phyloP scores from a whole-genome alignment of 2,113 vertebrate species.

The Gasterosteus nipponicus region DNA sequence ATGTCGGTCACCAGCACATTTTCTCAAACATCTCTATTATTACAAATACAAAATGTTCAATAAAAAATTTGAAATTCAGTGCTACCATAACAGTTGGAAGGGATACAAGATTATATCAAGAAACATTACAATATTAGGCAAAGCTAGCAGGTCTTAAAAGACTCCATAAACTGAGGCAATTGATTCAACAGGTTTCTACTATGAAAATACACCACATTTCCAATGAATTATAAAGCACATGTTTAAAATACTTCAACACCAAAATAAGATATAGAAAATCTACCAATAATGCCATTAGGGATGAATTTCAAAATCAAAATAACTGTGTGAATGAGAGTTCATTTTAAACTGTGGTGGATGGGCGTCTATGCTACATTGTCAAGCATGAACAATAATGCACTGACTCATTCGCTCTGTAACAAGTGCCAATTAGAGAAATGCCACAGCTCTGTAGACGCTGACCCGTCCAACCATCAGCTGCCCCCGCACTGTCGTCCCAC shows the following conservation, averaged over 20 bases:
- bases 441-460: conserved; percentile 41
- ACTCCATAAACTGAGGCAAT: conserved; percentile 65
- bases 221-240: conserved; percentile 67
- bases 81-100: conserved; percentile 70
- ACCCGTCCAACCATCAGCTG: conserved; percentile 42
- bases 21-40: conserved; percentile 76
- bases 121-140: conserved; percentile 70
- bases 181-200: conserved; percentile 64
- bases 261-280: conserved; percentile 45
- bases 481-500: conserved; percentile 15
- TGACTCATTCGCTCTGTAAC: conserved; percentile 40
- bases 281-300: conserved; percentile 35
- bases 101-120: conserved; percentile 73
- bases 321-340: conserved; percentile 47
- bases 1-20: conserved; percentile 69
- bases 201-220: conserved; percentile 70
- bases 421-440: conserved; percentile 75
- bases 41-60: conserved; percentile 84
- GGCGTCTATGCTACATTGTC: conserved; percentile 24
- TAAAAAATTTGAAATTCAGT: conserved; percentile 82
- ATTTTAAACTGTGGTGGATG: conserved; percentile 45
- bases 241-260: conserved; percentile 61
- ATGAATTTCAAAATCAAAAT: conserved; percentile 37
- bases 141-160: conserved; percentile 63
- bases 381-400: conserved; percentile 36